Percentiles rank a stretch among this genome's conserved stretches.
phyloP scores from a whole-genome alignment of 1,140 invertebrate species.

The Tribolium castaneum region DNA sequence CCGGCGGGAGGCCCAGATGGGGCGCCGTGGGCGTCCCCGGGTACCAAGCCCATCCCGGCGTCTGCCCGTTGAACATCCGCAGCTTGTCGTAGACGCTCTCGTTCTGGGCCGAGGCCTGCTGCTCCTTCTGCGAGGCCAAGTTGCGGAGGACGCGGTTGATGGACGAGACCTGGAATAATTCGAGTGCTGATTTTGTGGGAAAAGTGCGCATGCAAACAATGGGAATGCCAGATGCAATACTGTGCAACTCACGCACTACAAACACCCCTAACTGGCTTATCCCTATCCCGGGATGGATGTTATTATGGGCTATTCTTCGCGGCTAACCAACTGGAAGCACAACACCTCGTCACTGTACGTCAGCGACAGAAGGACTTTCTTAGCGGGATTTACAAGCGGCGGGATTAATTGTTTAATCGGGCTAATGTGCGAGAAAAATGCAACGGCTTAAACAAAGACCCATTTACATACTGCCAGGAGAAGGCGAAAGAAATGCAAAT shows the following conservation, averaged over 20 bases:
- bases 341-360: slow-evolving; percentile 61
- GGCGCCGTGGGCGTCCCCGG: slow-evolving; percentile 62
- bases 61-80: slow-evolving; percentile 83
- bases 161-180: slow-evolving; percentile 87
- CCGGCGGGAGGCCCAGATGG: slow-evolving; percentile 63
- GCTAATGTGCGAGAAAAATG: background rate
- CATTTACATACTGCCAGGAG: background rate
- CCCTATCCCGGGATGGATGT: slow-evolving; percentile 57
- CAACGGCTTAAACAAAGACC: background rate
- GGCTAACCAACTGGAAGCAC: slow-evolving; percentile 60
- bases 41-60: slow-evolving; percentile 63
- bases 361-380: slow-evolving; percentile 52
- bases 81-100: slow-evolving; percentile 87
- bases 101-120: slow-evolving; percentile 70
- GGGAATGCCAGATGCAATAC: slow-evolving; percentile 59
- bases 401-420: background rate
- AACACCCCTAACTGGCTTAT: slow-evolving; percentile 59
- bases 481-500: background rate
- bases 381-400: background rate
- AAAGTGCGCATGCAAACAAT: slow-evolving; percentile 58
- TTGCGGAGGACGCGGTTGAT: slow-evolving; percentile 98
- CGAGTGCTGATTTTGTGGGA: slow-evolving; percentile 55
- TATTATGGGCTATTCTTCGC: slow-evolving; percentile 61
- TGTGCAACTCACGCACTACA: slow-evolving; percentile 53
- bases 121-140: slow-evolving; percentile 91